A percentile compares a stretch with the other conserved stretches of the same genome.
These are phyloP conservation scores for Myrmophylax atrothorax DNA, from an alignment of 2,113 vertebrate genomes.

Conservation along the genomic window DNA sequence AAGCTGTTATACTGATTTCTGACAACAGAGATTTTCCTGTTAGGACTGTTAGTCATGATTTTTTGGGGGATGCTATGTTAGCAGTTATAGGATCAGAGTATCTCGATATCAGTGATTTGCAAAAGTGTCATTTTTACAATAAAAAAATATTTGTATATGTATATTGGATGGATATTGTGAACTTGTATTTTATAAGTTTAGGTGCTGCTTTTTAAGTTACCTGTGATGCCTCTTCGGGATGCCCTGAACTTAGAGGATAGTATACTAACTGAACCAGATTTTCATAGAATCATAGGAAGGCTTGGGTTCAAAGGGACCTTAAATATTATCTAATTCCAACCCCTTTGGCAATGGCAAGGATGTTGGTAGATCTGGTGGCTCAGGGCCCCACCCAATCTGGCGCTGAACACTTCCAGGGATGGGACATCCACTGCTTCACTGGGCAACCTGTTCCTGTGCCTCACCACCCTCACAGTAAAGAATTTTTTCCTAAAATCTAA, in stretches of 20 bases:
- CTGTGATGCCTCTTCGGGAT: not conserved
- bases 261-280: not conserved
- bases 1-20: not conserved
- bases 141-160: not conserved
- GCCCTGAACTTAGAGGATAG: not conserved
- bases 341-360: accelerated
- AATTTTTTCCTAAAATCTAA: not conserved
- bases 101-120: not conserved
- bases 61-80: not conserved
- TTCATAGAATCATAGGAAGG: not conserved
- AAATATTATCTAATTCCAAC: not conserved
- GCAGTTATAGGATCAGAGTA: not conserved
- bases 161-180: not conserved
- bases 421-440: not conserved
- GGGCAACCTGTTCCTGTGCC: not conserved
- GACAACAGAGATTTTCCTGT: not conserved
- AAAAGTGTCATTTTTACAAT: not conserved
- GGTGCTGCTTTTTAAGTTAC: not conserved
- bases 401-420: not conserved
- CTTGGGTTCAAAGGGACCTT: not conserved
- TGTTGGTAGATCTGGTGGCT: not conserved
- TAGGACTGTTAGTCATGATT: accelerated
- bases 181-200: not conserved
- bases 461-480: not conserved
- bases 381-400: not conserved